Base-by-base conservation (phyloP, 2,113 vertebrate species). In the Phoenicopterus ruber region DNA sequence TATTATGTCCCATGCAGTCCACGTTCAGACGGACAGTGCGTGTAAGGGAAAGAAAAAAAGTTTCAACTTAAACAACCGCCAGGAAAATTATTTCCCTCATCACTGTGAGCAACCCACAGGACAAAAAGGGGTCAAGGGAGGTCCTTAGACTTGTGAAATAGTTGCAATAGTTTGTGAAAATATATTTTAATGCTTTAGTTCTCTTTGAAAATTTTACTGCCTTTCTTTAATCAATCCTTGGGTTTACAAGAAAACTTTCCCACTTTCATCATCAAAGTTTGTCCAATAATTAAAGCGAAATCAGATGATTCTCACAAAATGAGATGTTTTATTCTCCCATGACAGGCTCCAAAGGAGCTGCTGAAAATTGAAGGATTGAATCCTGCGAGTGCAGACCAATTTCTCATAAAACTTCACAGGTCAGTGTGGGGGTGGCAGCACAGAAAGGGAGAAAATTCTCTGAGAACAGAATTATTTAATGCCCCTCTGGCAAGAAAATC, bases 361-460 rank as follows among this genome's bases (percentile, higher is more conserved):
- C 3, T 18, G 1, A 85, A 65, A 85, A 32, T 11, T 50, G 13
- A 50, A 11, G 18, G 6, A 7, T 11, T 36, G 21, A 69, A 70
- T 49, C 21, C 22, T 52, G 34, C 2, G 1, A 54, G 17, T 5
- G 29, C 3, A 1, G 20, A 59, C 0, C 1, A 19, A 40, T 73
- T 66, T 86, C 38, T 52, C 54, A 34, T n/a, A 59, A 15, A 79
- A 40, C 34, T 54, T 46, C 59, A 29, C 0, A 6, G 22, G 38
- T 46, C 28, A 19, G 8, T 11, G 10, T 58, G 46, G 38, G 52
- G 34, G 31, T 14, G 28, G 38, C 17, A 73, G 24, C 11, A 66
- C 1, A 40, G 29, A 59, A 66, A 67, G 6, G 7, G 38, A n/a
- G 46, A 73, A 67, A 66, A 54, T 7, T 38, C 36, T 46, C 13